Evolutionary conservation across 2,113 vertebrate genomes (phyloP), one percentile per base, ranked within the genome.

Genomic region (Pachyramphus minor): DNA sequence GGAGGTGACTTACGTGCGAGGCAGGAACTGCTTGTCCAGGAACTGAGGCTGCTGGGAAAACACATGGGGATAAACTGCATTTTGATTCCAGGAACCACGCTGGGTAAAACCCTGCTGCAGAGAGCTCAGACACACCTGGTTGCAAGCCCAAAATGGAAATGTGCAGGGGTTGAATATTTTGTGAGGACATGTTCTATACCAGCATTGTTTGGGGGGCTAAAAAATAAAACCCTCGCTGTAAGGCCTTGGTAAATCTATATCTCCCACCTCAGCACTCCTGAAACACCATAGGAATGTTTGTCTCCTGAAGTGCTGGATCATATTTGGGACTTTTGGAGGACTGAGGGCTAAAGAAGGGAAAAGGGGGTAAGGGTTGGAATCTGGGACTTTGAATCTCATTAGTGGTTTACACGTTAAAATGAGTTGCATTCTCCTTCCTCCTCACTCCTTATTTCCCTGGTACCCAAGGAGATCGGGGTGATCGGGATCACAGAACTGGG

Each of bases 81-180:
- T 74, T 74, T 13, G 11, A 73, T 96, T 96, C 96, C 96, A 96
- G 95, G 88, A 94, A 94, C 68, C 95, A 86, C 4, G 83, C 95
- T 87, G 95, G 88, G 95, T 74, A 60, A 44, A 96, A 67, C 82
- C 58, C 83, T 66, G 93, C 92, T 96, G 92, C 92, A 81, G 24
- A 78, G 83, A 62, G 90, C 37, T 95, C 93, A 66, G 82, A 42
- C 94, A 90, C 92, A 96, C 95, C 94, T 96, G 96, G 93, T 74
- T 90, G 85, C 92, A 95, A 95, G 95, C 90, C 96, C 96, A 96
- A 93, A 95, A 96, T 93, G 92, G 94, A 96, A 97, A 97, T 93
- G 88, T 89, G 90, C 73, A 27, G 84, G 69, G 66, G 44, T 39
- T 68, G 96, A 96, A 94, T 95, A 87, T 94, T 96, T 94, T 62